A percentile compares a stretch with the other conserved stretches of the same genome.
phyloP scores from a whole-genome alignment of 2,888 invertebrate species.

The Lasioglossum morio region DNA sequence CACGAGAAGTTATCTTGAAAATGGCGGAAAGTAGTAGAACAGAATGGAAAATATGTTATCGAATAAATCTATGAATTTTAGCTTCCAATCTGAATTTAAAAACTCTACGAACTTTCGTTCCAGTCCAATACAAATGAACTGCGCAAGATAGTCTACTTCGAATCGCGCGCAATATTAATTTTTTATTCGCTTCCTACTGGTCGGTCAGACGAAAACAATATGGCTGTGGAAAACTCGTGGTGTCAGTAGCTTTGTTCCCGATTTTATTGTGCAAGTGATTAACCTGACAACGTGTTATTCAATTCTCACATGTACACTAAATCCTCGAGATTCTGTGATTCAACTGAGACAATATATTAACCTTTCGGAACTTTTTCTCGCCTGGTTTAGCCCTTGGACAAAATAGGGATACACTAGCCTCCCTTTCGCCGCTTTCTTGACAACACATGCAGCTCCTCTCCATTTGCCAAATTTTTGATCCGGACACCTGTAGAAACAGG shows the following conservation, averaged over 20 bases:
- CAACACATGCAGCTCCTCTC: constrained; percentile 98
- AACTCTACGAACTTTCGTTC: too few species aligned
- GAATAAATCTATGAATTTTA: too few species aligned
- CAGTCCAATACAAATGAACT: background rate
- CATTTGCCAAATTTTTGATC: constrained; percentile 98
- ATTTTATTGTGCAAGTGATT: constrained; percentile 42
- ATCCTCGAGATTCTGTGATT: constrained; percentile 6
- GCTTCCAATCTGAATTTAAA: too few species aligned
- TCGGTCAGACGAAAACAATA: constrained; percentile 73
- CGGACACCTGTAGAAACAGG: constrained; percentile 90
- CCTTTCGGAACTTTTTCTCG: constrained; percentile 94
- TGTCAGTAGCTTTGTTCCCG: constrained; percentile 65
- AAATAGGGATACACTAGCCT: constrained; percentile 94
- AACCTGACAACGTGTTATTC: background rate
- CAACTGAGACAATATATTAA: constrained; percentile 76
- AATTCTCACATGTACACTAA: background rate
- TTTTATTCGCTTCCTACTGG: constrained; percentile 47
- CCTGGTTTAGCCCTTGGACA: constrained; percentile 96
- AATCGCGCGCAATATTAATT: constrained; percentile 58
- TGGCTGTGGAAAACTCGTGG: constrained; percentile 74
- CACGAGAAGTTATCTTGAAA: too few species aligned
- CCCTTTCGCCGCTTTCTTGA: constrained; percentile 96
- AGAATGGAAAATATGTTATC: too few species aligned
- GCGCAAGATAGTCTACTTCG: constrained; percentile 20
- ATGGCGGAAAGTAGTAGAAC: too few species aligned